Evolutionary conservation across 2,888 invertebrate species (phyloP), one percentile per base, ranked within the genome.

Genomic region (Hyalella azteca): DNA sequence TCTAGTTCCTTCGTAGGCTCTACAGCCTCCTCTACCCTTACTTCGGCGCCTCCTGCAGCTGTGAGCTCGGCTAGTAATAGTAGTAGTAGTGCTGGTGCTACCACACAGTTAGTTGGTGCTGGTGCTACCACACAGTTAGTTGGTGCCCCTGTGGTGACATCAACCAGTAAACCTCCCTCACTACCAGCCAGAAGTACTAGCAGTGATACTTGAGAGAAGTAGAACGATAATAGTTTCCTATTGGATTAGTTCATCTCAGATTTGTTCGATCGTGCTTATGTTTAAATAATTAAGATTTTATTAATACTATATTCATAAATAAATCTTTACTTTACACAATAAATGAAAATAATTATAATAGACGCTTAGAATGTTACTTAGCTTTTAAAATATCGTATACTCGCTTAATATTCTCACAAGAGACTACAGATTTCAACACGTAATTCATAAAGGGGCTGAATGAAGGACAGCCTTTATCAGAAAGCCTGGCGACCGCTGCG

Each of bases 31-130:
- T 22, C 78, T 66, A 48, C 81, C 50, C 36, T 79, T 73, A 39
- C 81, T 41, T 26, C 81, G 76, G 79, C 81, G 77, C 41, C n/a
- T n/a, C n/a, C n/a, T n/a, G n/a, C 79, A 77, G 77, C 82, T 78
- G 73, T 79, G 77, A 73, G 45, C 22, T 78, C 82, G 79, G 83
- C 81, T 73, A 78, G 78, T 48, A 81, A 78, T 77, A 81, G 81
- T 76, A 60, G 81, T 78, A 29, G 78, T 29, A 60, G 39, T 36
- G 7, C 66, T 3, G 26, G 59, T n/a, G 22, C 15, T 11, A 13
- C 60, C 40, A 22, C 45, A 39, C 11, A 66, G 45, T 32, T 45
- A 29, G 59, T 76, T 73, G 78, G 54, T 54, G 54, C 54, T 26
- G 54, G 26, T 26, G 54, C 29, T 2, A 66, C 15, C 36, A 36